Percentiles rank a stretch among this genome's conserved stretches.
Evolutionary conservation across 2,888 invertebrate genomes (phyloP).

Genomic region (Chalcosyrphus nemorum): DNA sequence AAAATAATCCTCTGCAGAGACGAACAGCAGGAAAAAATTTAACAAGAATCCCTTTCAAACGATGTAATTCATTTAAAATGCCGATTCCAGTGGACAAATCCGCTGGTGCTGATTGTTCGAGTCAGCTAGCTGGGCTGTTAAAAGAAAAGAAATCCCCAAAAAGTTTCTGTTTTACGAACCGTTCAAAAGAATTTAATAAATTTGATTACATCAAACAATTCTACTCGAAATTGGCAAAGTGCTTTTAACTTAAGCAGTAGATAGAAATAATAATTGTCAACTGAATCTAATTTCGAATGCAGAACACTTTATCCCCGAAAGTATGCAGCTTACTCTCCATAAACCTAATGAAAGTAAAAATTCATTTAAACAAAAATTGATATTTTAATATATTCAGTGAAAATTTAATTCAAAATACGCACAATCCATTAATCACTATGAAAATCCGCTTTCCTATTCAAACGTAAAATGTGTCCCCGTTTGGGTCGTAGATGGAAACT

Average conservation of each 20-base stretch:
- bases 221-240: not conserved
- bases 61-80: not conserved
- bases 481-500: not conserved
- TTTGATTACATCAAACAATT: not conserved
- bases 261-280: no score
- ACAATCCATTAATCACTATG: not conserved
- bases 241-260: no score
- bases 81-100: not conserved
- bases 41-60: not conserved
- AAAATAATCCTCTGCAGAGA: not conserved
- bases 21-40: not conserved
- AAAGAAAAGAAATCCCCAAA: not conserved
- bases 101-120: not conserved
- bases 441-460: slow-evolving; percentile 1
- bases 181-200: not conserved
- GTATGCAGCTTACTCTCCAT: not conserved
- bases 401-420: slow-evolving; percentile 6
- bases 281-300: no score
- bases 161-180: not conserved
- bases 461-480: slow-evolving; percentile 11
- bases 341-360: not conserved
- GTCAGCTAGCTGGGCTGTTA: not conserved
- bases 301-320: not conserved
- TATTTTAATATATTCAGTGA: not conserved
- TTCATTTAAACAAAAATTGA: not conserved